Evolutionary conservation across 2,113 vertebrate species (phyloP), one percentile per base, ranked within the genome.

Genomic region (Hepsetus odoe): DNA sequence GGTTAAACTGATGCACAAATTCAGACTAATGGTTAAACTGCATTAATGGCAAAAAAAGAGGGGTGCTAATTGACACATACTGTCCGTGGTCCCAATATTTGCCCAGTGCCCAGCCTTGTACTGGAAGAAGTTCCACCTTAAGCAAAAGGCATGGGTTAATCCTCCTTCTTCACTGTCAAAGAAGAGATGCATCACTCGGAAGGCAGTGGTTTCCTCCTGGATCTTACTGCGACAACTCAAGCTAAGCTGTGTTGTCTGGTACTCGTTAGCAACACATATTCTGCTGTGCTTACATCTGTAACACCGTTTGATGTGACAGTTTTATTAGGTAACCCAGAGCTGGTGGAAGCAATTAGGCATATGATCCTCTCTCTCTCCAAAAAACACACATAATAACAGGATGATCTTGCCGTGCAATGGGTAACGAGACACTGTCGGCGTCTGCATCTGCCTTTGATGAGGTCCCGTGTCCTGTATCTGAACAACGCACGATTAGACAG

Each of bases 261-360:
- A 53, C 33, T 51, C 51, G 68, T 77, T 62, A 68, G 44, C 35
- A 58, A 59, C 67, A 51, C 55, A 2, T 13, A 16, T 16, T 44
- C 12, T 78, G 76, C 61, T 78, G 61, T 20, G 61, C 76, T 62
- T 51, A 33, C 46, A 70, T 49, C 75, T 70, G 40, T 35, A 28
- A 71, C 69, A 62, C 51, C 56, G 58, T 78, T 78, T 78, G 55
- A 78, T 71, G 76, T 78, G 76, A 78, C 76, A 78, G 67, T 51
- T 78, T 78, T 78, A 78, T 62, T 56, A 68, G 56, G 40, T 46
- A 62, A 13, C 33, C 61, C 68, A 33, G 28, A 69, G 40, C 51
- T 46, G 3, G 76, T 62, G 76, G 67, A 71, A 78, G 76, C 76
- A 78, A 78, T 78, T 78, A 78, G 55, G 20, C 76, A 77, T 70